These are phyloP conservation scores for Eristalis tenax DNA, from an alignment of 2,888 invertebrate genomes.

Conservation along the genomic window DNA sequence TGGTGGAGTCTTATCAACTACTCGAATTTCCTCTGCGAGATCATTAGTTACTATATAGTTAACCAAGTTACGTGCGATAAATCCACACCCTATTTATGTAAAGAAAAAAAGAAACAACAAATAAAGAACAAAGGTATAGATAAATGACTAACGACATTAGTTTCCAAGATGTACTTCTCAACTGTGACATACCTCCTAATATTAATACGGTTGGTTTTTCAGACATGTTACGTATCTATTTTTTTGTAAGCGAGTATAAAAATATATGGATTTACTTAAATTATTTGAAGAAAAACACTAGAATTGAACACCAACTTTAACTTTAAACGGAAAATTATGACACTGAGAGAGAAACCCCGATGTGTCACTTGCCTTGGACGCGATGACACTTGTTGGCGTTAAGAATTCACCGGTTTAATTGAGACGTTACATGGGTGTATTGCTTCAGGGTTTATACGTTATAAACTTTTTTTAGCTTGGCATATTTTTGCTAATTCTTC, in stretches of 20 bases:
- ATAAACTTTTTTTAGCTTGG: no score
- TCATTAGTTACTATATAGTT: conserved; percentile 90
- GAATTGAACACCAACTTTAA: conserved; percentile 23
- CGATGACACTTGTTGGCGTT: conserved; percentile 53
- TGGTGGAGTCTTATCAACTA: conserved; percentile 96
- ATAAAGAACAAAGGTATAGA: conserved; percentile 37
- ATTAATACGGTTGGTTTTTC: conserved; percentile 80
- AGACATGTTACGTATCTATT: conserved; percentile 54
- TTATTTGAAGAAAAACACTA: conserved; percentile 28
- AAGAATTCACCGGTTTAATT: conserved; percentile 43
- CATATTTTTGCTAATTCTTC: no score
- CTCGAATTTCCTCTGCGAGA: conserved; percentile 87
- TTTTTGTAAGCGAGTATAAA: conserved; percentile 10
- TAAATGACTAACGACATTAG: conserved; percentile 25
- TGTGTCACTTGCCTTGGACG: conserved; percentile 36
- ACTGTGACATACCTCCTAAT: conserved; percentile 78
- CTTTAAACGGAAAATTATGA: conserved; percentile 24
- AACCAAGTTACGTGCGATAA: conserved; percentile 94
- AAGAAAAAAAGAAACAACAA: conserved; percentile 73
- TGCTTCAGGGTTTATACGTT: no score
- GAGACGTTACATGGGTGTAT: not conserved
- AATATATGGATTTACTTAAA: conserved; percentile 9
- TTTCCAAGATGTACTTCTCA: conserved; percentile 14
- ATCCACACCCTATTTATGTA: conserved; percentile 89
- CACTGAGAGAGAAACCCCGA: conserved; percentile 21